These are phyloP conservation scores for Ceratitis capitata DNA, from an alignment of 1,140 invertebrate genomes.

Conservation along the genomic window DNA sequence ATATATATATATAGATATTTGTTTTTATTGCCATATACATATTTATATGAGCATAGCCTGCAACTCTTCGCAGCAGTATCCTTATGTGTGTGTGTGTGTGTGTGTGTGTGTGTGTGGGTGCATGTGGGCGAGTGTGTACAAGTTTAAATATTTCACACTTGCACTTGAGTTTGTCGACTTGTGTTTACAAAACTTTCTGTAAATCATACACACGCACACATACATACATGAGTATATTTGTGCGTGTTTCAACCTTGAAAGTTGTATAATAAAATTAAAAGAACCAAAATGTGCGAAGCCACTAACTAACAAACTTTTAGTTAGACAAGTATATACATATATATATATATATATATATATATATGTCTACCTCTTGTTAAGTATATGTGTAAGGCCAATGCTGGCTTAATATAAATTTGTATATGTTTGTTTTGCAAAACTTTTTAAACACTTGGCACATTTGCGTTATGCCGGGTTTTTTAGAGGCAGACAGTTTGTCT, in stretches of 20 bases:
- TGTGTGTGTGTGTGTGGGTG: not conserved
- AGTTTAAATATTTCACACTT: slow-evolving; percentile 5
- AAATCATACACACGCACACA: not conserved
- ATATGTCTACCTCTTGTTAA: too few species aligned
- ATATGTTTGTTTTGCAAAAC: slow-evolving; percentile 16
- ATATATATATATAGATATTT: not conserved
- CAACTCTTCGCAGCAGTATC: not conserved
- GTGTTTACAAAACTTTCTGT: slow-evolving; percentile 6
- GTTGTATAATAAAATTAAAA: slow-evolving; percentile 36
- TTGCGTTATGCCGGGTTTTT: slow-evolving; percentile 14
- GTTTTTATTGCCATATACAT: not conserved
- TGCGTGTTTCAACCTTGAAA: slow-evolving; percentile 17
- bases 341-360: not conserved
- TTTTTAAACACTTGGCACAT: slow-evolving; percentile 28
- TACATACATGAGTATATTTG: not conserved
- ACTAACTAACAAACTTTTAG: not conserved
- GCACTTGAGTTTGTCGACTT: slow-evolving; percentile 4
- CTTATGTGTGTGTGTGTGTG: not conserved
- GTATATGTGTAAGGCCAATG: not conserved
- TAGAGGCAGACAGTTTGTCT: slow-evolving; percentile 27
- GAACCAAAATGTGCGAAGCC: not conserved
- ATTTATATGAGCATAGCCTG: not conserved
- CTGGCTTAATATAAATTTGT: not conserved
- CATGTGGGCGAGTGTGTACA: too few species aligned
- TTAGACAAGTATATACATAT: not conserved